Evolutionary conservation across 2,113 vertebrate genomes (phyloP).

Genomic region (Hippoglossus stenolepis): DNA sequence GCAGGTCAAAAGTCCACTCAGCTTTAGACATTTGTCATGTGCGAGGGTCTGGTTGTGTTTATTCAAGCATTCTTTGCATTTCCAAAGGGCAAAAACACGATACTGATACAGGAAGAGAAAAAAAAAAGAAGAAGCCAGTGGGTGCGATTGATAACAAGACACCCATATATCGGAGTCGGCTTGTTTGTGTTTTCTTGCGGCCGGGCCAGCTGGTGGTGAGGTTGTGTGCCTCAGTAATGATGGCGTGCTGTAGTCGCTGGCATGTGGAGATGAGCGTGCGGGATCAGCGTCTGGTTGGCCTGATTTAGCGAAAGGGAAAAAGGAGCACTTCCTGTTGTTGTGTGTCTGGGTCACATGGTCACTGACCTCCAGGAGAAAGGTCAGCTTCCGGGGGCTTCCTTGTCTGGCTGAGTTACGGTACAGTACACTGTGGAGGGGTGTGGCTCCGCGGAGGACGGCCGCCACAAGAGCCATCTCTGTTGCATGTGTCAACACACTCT

Average conservation of each 20-base stretch:
- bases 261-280: conserved; percentile 26
- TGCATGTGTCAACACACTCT: conserved; percentile 29
- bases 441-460: no score
- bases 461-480: conserved; percentile 5
- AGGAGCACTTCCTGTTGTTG: conserved; percentile 58
- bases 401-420: conserved; percentile 43
- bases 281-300: conserved; percentile 44
- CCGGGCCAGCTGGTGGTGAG: neutral
- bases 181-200: neutral
- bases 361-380: conserved; percentile 51
- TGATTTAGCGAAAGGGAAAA: conserved; percentile 31
- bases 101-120: neutral
- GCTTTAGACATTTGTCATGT: conserved; percentile 20
- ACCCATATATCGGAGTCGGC: no score
- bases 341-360: conserved; percentile 59
- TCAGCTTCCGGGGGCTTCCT: conserved; percentile 16
- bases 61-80: conserved; percentile 41
- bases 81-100: conserved; percentile 10
- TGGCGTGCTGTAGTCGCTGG: conserved; percentile 24
- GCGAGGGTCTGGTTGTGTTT: conserved; percentile 24
- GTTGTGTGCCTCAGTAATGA: neutral
- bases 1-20: conserved; percentile 43
- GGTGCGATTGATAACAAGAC: neutral
- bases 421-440: neutral
- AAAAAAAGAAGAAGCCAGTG: neutral